phyloP scores from a whole-genome alignment of 1,140 invertebrate species.

The Rhysida immarginata region DNA sequence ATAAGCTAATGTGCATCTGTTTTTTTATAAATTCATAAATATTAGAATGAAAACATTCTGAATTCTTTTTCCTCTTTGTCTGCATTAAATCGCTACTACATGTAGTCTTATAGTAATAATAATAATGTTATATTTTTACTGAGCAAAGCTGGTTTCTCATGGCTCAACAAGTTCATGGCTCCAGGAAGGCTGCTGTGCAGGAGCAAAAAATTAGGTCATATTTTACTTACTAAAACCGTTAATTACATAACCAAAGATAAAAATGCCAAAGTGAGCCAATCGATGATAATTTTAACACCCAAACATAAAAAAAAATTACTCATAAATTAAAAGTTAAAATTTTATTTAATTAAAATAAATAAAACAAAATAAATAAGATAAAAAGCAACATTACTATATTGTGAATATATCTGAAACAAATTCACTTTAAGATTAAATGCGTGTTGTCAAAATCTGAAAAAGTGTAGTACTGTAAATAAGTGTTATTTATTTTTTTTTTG shows the following conservation, averaged over 20 bases:
- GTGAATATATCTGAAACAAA: background rate
- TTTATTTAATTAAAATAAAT: background rate
- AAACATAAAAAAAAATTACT: too few relatives aligned
- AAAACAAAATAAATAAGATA: constrained; percentile 5
- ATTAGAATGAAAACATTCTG: too few relatives aligned
- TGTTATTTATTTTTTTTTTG: background rate
- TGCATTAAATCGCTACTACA: too few relatives aligned
- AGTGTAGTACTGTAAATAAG: background rate
- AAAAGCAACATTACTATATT: background rate
- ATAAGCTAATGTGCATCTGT: too few relatives aligned
- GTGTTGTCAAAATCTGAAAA: background rate
- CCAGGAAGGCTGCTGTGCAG: background rate
- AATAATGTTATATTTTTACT: too few relatives aligned
- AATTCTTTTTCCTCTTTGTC: too few relatives aligned
- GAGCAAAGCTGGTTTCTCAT: too few relatives aligned
- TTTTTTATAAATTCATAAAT: too few relatives aligned
- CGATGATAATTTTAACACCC: background rate
- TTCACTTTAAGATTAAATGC: background rate
- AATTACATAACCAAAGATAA: background rate
- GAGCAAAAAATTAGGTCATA: background rate
- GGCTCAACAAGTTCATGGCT: too few relatives aligned
- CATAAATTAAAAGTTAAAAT: background rate
- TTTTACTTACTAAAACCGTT: background rate
- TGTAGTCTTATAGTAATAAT: too few relatives aligned
- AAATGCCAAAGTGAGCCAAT: background rate